These are phyloP conservation scores for Drosophila ironensis DNA, from an alignment of 1,140 invertebrate genomes.

Conservation along the genomic window DNA sequence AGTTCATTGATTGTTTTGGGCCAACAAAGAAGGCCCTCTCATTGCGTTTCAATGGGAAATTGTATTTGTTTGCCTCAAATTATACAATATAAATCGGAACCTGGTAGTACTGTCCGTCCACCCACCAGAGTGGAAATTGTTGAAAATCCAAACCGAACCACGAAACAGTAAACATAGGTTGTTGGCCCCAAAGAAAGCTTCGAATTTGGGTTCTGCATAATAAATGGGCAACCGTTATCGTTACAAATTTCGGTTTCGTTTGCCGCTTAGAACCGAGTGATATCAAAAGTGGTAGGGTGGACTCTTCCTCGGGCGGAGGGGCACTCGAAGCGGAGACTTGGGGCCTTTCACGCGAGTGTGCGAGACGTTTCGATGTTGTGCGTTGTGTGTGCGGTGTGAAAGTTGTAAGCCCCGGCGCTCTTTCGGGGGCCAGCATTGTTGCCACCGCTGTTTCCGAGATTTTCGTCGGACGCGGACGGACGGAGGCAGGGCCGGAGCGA, in stretches of 20 bases:
- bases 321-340: slow-evolving; percentile 1
- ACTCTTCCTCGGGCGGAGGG: neutral
- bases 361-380: slow-evolving; percentile 43
- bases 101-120: no score
- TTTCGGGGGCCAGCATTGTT: slow-evolving; percentile 36
- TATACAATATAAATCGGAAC: no score
- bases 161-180: no score
- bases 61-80: no score
- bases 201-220: slow-evolving; percentile 21
- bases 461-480: slow-evolving; percentile 25
- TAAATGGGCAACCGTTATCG: slow-evolving; percentile 26
- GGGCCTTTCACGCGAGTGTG: slow-evolving; percentile 56
- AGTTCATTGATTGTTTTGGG: neutral
- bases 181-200: slow-evolving; percentile 17
- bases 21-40: neutral
- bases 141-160: no score
- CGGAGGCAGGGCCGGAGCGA: slow-evolving; percentile 24
- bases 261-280: slow-evolving; percentile 45
- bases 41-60: no score
- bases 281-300: slow-evolving; percentile 23
- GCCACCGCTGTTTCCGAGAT: slow-evolving; percentile 42
- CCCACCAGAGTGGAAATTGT: no score
- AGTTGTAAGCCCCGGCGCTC: slow-evolving; percentile 59
- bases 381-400: slow-evolving; percentile 65
- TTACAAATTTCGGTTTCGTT: slow-evolving; percentile 47